These are phyloP conservation scores for Galago senegalensis DNA, from an alignment of 2,797 vertebrate genomes.

Conservation along the genomic window DNA sequence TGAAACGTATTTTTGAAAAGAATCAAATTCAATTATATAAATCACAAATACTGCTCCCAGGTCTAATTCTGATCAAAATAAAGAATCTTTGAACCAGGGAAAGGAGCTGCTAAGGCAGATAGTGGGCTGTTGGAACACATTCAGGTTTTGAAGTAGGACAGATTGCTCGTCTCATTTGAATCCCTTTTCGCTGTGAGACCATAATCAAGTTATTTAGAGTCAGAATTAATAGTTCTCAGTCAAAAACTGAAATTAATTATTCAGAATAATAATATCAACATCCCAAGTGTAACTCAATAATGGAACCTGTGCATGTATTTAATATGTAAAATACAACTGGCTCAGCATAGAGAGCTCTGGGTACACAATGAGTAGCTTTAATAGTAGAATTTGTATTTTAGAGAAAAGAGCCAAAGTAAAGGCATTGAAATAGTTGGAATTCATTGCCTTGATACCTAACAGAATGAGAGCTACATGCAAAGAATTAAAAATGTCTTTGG, in stretches of 20 bases:
- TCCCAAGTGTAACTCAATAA: background rate
- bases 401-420: background rate
- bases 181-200: background rate
- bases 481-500: background rate
- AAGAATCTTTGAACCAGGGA: background rate
- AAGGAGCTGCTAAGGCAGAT: background rate
- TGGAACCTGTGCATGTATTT: background rate
- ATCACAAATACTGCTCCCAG: background rate
- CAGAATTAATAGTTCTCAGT: background rate
- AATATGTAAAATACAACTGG: background rate
- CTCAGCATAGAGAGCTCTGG: background rate
- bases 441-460: background rate
- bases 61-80: background rate
- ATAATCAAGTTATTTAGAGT: slow-evolving; percentile 20
- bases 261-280: background rate
- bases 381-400: background rate
- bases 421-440: background rate
- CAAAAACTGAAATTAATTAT: background rate
- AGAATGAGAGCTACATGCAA: background rate
- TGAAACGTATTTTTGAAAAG: background rate
- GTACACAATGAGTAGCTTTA: background rate
- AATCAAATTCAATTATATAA: slow-evolving; percentile 7
- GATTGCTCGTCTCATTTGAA: background rate
- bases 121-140: background rate
- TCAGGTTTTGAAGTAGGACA: background rate